Conservation (phyloP, 2,888 invertebrate genomes). For the Drosophila mimetica region DNA sequence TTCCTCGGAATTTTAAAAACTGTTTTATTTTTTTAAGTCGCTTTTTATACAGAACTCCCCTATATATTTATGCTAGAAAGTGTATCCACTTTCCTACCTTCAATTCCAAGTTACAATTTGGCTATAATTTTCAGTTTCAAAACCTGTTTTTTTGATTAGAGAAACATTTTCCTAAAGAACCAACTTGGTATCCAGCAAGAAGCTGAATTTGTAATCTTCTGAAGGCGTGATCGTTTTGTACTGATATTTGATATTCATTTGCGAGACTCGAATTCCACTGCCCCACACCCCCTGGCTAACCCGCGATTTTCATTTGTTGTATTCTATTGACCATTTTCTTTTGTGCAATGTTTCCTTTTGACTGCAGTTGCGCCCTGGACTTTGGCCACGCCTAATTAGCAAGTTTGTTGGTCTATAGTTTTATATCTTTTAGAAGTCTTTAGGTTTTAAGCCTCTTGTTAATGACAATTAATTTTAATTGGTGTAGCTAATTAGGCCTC, state of each 20-base stretch:
- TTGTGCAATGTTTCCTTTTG: constrained; percentile 56
- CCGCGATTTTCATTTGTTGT: constrained; percentile 13
- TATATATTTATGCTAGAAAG: not conserved
- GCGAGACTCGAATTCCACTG: constrained; percentile 68
- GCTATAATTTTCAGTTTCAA: not conserved
- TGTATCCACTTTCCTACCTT: not conserved
- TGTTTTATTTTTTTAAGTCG: not conserved
- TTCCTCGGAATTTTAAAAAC: not conserved
- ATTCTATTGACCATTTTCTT: constrained; percentile 17
- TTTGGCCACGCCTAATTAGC: constrained; percentile 21
- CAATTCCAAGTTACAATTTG: too few species aligned
- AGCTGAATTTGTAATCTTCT: constrained; percentile 34
- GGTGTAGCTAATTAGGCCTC: constrained; percentile 34
- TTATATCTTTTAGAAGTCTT: constrained; percentile 23
- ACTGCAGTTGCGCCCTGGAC: constrained; percentile 45
- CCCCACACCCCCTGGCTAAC: constrained; percentile 6
- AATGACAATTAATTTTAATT: constrained; percentile 46
- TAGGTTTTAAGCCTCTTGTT: constrained; percentile 48
- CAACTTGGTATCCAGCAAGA: not conserved
- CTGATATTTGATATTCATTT: constrained; percentile 41
- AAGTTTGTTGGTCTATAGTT: constrained; percentile 51
- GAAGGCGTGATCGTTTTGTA: constrained; percentile 13
- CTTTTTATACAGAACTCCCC: not conserved
- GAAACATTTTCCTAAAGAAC: not conserved
- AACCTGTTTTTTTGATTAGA: not conserved